Percentiles rank a stretch among this genome's conserved stretches.
phyloP scores from a whole-genome alignment of 2,888 invertebrate genomes.

The Onchidella celtica region DNA sequence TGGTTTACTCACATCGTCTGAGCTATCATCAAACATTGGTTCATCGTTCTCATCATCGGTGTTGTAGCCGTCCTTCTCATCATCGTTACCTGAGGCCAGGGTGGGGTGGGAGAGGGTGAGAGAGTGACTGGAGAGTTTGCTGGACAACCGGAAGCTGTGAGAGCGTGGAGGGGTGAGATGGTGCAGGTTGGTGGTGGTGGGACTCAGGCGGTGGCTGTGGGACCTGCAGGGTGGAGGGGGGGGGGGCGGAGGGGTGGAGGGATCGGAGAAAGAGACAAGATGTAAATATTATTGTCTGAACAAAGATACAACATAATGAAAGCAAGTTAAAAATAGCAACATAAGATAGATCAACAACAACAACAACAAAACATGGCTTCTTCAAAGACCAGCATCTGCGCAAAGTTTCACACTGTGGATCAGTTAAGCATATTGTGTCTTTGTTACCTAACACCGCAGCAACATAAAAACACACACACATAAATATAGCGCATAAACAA shows the following conservation, averaged over 20 bases:
- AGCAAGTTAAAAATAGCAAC: too few species aligned
- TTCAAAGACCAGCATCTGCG: not conserved
- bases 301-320: too few species aligned
- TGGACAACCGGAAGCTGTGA: slow-evolving; percentile 37
- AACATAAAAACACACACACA: too few species aligned
- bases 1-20: slow-evolving; percentile 45
- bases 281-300: too few species aligned
- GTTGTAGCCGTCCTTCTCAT: slow-evolving; percentile 1
- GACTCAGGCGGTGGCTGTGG: slow-evolving; percentile 43
- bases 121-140: not conserved
- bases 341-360: not conserved
- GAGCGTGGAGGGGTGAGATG: slow-evolving; percentile 41
- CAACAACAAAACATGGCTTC: too few species aligned
- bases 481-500: too few species aligned
- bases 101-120: not conserved
- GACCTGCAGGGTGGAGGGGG: slow-evolving; percentile 13
- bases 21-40: slow-evolving; percentile 27
- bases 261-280: too few species aligned
- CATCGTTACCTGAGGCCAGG: not conserved
- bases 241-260: not conserved
- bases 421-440: too few species aligned
- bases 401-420: too few species aligned
- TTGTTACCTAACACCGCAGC: too few species aligned
- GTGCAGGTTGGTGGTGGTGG: slow-evolving; percentile 28
- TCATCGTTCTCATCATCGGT: slow-evolving; percentile 43